Base-by-base conservation (phyloP, 2,888 invertebrate species). In the Phytoseiulus persimilis region DNA sequence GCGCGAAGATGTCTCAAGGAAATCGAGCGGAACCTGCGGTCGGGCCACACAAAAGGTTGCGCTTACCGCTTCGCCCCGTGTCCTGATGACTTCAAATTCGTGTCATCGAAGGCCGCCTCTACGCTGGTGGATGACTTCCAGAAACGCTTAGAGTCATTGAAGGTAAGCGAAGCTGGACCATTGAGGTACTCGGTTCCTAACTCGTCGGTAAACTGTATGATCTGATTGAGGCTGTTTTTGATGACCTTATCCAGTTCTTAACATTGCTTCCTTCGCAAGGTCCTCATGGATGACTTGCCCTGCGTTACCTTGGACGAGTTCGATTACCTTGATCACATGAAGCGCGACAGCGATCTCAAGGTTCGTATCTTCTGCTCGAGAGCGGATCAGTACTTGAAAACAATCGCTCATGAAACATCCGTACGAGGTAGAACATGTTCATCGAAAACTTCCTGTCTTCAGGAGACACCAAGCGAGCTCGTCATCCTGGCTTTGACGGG, bases 331-430 rank as follows among this genome's bases (percentile, higher is more conserved):
- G 87, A 87, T 23, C 32, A 87, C 11, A 6, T 87, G n/a, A 87
- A 87, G 33, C 87, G 87, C 18, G 87, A 87, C 33, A 87, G 87
- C 87, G 87, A 87, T 87, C 87, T 87, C 87, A 87, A 87, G 87
- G 87, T 87, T 65, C 18, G 65, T 65, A 14, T 18, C 23, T 65
- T 65, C 28, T 6, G 18, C 65, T 6, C 9, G 39, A 9, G 9
- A 9, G 9, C 9, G 39, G 39, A 9, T 39, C 9, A 9, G 5
- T 3, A 39, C 39, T 39, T 9, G 9, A 39, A 6, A 9, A 39
- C 3, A 9, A 6, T 9, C 39, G 39, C 5, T 3, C 39, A 39
- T 9, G 5, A 39, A 39, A 39, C 39, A 6, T 39, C n/a, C n/a
- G n/a, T n/a, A n/a, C n/a, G n/a, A n/a, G n/a, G n/a, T 39, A 39